Percentiles rank a stretch among this genome's conserved stretches.
These are phyloP conservation scores for Eolophus roseicapilla DNA, from an alignment of 2,113 vertebrate genomes.

Conservation along the genomic window DNA sequence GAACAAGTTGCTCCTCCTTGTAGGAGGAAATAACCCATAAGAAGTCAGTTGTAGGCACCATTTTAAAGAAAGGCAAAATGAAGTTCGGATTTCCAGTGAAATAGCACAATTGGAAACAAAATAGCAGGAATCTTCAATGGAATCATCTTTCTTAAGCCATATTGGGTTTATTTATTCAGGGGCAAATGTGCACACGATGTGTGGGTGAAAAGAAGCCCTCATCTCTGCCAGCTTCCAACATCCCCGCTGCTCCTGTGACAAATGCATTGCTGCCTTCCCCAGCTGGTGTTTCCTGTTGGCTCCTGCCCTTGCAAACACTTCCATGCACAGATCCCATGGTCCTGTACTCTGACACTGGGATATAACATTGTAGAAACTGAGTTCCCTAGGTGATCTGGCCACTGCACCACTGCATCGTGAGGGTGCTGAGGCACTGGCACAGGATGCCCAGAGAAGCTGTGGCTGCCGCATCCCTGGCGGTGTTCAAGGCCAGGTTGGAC, in stretches of 20 bases:
- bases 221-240: background rate
- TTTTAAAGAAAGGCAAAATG: background rate
- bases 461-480: background rate
- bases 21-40: background rate
- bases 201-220: background rate
- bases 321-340: fast-evolving
- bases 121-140: background rate
- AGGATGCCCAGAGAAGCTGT: background rate
- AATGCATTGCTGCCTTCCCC: background rate
- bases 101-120: background rate
- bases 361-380: background rate
- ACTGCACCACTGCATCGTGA: background rate
- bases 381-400: background rate
- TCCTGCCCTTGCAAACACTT: background rate
- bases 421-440: background rate
- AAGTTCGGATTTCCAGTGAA: background rate
- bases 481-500: background rate
- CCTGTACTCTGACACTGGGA: fast-evolving
- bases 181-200: fast-evolving
- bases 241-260: fast-evolving
- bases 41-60: background rate
- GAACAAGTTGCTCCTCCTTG: background rate
- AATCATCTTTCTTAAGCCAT: background rate
- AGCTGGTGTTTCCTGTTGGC: fast-evolving
- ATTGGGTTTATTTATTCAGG: background rate